Conservation (phyloP, 2,113 vertebrate species). For the Cathartes aura region DNA sequence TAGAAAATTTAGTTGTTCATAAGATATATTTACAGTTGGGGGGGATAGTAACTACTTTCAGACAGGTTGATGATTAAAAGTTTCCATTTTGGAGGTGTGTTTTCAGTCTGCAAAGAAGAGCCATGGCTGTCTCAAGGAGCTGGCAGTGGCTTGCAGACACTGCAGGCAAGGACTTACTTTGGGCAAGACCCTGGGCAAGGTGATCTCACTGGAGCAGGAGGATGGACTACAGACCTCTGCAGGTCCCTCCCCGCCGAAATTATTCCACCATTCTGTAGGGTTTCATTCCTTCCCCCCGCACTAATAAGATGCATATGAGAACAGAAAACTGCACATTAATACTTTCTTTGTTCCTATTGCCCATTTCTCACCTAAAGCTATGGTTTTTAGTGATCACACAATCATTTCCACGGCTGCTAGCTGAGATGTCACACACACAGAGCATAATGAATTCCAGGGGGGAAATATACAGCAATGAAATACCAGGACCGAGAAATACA, state of each 20-base stretch:
- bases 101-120: not conserved
- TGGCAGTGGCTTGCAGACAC: not conserved
- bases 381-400: not conserved
- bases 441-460: conserved; percentile 20
- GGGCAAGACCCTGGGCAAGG: not conserved
- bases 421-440: conserved; percentile 21
- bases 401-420: conserved; percentile 34
- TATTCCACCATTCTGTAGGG: not conserved
- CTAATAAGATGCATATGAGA: not conserved
- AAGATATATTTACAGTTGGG: not conserved
- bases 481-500: conserved; percentile 19
- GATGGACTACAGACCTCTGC: not conserved
- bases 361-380: not conserved
- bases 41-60: not conserved
- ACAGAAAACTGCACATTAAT: not conserved
- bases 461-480: not conserved
- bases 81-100: not conserved
- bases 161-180: not conserved
- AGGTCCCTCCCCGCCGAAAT: not conserved
- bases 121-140: not conserved
- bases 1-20: fast-evolving
- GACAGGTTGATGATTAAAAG: not conserved
- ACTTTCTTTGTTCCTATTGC: not conserved
- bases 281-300: not conserved
- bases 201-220: not conserved